Percentiles rank a stretch among this genome's conserved stretches.
These are phyloP conservation scores for Lepeophtheirus nordmannii DNA, from an alignment of 2,888 invertebrate species.

Conservation along the genomic window DNA sequence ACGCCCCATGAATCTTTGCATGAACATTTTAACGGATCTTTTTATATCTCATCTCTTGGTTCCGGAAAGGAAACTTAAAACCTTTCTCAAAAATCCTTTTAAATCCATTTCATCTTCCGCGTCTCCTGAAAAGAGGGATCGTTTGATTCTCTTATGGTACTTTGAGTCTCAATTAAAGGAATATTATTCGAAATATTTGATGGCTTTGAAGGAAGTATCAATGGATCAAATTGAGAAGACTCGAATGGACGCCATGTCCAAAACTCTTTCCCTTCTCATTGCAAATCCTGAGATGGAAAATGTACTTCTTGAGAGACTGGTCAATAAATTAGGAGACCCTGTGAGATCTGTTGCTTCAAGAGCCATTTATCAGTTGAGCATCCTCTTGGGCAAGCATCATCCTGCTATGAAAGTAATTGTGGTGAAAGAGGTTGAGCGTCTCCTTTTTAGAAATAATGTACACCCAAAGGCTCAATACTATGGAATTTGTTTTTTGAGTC, in stretches of 20 bases:
- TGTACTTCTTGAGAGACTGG: constrained; percentile 45
- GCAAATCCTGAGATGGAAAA: constrained; percentile 18
- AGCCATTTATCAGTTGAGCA: constrained; percentile 46
- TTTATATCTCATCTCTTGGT: constrained; percentile 6
- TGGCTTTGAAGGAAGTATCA: constrained; percentile 52
- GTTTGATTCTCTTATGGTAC: constrained; percentile 59
- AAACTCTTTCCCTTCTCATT: constrained; percentile 6
- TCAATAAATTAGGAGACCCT: constrained; percentile 93
- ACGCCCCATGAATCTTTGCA: background rate
- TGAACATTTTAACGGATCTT: constrained; percentile 9
- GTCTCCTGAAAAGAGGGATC: constrained; percentile 46
- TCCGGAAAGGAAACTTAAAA: background rate
- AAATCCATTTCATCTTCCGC: constrained; percentile 41
- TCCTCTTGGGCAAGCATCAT: constrained; percentile 57
- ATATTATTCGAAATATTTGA: constrained; percentile 52
- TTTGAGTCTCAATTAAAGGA: constrained; percentile 77
- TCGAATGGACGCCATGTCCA: constrained; percentile 52
- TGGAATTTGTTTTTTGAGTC: constrained; percentile 75
- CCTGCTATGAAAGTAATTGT: constrained; percentile 82
- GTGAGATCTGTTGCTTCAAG: constrained; percentile 70
- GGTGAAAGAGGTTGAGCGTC: constrained; percentile 61
- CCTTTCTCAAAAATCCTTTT: constrained; percentile 7
- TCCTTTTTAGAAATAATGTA: constrained; percentile 26
- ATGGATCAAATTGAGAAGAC: constrained; percentile 63
- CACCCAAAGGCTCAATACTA: constrained; percentile 61